Evolutionary conservation across 2,113 vertebrate genomes (phyloP).

Genomic region (Mastomys natalensis): DNA sequence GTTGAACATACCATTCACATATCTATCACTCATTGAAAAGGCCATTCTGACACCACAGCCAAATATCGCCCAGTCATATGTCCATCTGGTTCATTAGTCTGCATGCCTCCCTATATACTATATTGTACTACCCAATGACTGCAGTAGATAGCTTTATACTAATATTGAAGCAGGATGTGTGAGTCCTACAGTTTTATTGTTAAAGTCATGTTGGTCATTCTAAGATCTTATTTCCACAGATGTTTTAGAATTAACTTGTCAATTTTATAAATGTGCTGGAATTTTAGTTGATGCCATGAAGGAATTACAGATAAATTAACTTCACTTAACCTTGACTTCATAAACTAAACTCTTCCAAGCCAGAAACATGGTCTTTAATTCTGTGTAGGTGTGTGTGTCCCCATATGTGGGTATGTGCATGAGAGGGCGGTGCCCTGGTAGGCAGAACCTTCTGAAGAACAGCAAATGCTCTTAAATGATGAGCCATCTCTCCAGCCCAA

Average conservation of each 20-base stretch:
- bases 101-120: neutral
- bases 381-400: neutral
- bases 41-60: neutral
- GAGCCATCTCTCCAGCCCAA: neutral
- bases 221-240: conserved; percentile 36
- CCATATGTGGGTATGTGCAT: neutral
- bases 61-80: neutral
- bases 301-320: conserved; percentile 12
- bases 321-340: neutral
- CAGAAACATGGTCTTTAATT: neutral
- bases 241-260: conserved; percentile 6
- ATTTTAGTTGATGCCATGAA: neutral
- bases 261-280: neutral
- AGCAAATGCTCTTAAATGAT: neutral
- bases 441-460: neutral
- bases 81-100: neutral
- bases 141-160: neutral
- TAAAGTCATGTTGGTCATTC: neutral
- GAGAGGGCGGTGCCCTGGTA: neutral
- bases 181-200: neutral
- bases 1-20: neutral
- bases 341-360: neutral
- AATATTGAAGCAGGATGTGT: neutral
- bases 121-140: neutral
- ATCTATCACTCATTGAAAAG: neutral